Evolutionary conservation across 2,888 invertebrate species (phyloP).

Genomic region (Drosophila emarginata): DNA sequence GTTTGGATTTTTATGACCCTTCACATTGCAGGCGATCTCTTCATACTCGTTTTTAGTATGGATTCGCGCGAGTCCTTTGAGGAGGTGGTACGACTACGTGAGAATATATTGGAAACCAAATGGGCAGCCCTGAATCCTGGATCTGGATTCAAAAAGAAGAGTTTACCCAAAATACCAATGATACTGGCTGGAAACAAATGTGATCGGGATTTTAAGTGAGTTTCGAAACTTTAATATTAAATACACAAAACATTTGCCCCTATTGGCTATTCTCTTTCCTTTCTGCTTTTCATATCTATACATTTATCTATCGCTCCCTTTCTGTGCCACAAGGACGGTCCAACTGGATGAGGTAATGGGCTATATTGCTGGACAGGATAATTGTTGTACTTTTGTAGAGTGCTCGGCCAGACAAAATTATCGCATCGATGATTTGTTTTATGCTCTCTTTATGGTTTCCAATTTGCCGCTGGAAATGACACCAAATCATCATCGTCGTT

Average conservation of each 20-base stretch:
- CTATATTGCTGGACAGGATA: conserved; percentile 90
- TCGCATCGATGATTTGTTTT: conserved; percentile 92
- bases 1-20: conserved; percentile 14
- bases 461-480: conserved; percentile 94
- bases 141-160: conserved; percentile 85
- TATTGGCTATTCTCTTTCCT: not conserved
- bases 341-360: conserved; percentile 89
- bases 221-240: conserved; percentile 12
- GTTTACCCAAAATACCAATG: conserved; percentile 90
- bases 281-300: not conserved
- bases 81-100: conserved; percentile 90
- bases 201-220: conserved; percentile 90
- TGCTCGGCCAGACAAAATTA: conserved; percentile 92
- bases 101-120: conserved; percentile 93
- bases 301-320: not conserved
- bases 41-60: conserved; percentile 92
- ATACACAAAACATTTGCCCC: not conserved
- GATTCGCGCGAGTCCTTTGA: conserved; percentile 93
- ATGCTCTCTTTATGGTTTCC: conserved; percentile 91
- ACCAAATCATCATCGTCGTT: conserved; percentile 92
- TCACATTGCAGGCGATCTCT: conserved; percentile 86
- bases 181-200: conserved; percentile 94
- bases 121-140: conserved; percentile 87
- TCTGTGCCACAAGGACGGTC: conserved; percentile 85
- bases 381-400: conserved; percentile 90